Evolutionary conservation across 2,888 invertebrate genomes (phyloP), one percentile per base, ranked within the genome.

Genomic region (Seira ritae): DNA sequence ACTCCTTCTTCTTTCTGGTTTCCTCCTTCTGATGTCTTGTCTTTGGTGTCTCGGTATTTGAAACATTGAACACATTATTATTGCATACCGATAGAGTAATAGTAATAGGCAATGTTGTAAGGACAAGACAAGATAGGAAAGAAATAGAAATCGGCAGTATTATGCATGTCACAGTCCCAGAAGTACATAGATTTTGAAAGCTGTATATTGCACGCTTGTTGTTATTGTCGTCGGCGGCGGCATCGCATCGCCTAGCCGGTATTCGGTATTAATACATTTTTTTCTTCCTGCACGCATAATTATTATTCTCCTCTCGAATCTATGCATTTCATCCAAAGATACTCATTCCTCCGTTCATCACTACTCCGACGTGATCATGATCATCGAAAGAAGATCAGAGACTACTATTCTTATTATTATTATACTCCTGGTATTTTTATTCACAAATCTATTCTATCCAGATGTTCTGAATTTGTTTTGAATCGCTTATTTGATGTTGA

Each of bases 401-500:
- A 4, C 8, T 31, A 3, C 50, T 50, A n/a, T 50, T 50, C 3
- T 50, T 50, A 50, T 50, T 12, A 50, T 15, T n/a, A 50, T 50
- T 50, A 50, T 50, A n/a, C n/a, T 50, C 22, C n/a, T 65, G 19
- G 65, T 22, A 65, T 65, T 65, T 19, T 65, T 85, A 88, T 87
- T 85, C 83, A 79, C 84, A 80, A 87, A 87, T 85, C 86, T 87
- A 74, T 83, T 83, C 81, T 85, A 83, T 88, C 88, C 88, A 88
- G 87, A 88, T 87, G 87, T 88, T 87, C 84, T 74, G 86, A 86
- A 87, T 87, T 81, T 84, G 84, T 84, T 50, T 50, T 86, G 86
- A 87, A 87, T 86, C 81, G 82, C 85, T 12, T 86, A 87, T 87
- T 87, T 87, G 87, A 88, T 88, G 87, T 87, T 80, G 83, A 87